Conservation (phyloP, 2,888 invertebrate species). For the Dynastes tityus region DNA sequence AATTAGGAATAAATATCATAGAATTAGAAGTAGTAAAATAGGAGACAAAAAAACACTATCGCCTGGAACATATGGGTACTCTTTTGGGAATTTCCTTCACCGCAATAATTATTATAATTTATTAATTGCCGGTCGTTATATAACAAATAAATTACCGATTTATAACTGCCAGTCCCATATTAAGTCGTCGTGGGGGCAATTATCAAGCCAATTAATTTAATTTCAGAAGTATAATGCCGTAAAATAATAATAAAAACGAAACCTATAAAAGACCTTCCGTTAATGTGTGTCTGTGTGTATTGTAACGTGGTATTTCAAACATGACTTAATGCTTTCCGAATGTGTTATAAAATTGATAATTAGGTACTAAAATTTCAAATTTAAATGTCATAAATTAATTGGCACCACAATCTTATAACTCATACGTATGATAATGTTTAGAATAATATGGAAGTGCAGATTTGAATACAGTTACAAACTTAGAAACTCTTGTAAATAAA, state of each 20-base stretch:
- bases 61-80: background rate
- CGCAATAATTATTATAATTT: conserved; percentile 3
- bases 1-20: conserved; percentile 15
- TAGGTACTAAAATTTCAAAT: conserved; percentile 26
- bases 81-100: background rate
- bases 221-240: conserved; percentile 21
- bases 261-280: conserved; percentile 16
- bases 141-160: conserved; percentile 35
- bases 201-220: conserved; percentile 27
- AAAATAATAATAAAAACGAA: conserved; percentile 33
- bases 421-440: too few species aligned
- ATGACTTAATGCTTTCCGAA: conserved; percentile 28
- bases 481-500: too few species aligned
- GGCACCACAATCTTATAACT: background rate
- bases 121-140: conserved; percentile 34
- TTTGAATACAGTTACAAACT: too few species aligned
- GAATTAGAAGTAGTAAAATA: conserved; percentile 16
- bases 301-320: background rate
- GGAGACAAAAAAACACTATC: background rate
- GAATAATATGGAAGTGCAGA: too few species aligned
- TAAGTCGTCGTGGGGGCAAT: conserved; percentile 25
- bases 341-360: conserved; percentile 40
- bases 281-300: background rate
- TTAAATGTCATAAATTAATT: conserved; percentile 31
- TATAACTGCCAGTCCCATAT: conserved; percentile 11